phyloP scores from a whole-genome alignment of 2,797 vertebrate genomes.

The Hirundo rustica region DNA sequence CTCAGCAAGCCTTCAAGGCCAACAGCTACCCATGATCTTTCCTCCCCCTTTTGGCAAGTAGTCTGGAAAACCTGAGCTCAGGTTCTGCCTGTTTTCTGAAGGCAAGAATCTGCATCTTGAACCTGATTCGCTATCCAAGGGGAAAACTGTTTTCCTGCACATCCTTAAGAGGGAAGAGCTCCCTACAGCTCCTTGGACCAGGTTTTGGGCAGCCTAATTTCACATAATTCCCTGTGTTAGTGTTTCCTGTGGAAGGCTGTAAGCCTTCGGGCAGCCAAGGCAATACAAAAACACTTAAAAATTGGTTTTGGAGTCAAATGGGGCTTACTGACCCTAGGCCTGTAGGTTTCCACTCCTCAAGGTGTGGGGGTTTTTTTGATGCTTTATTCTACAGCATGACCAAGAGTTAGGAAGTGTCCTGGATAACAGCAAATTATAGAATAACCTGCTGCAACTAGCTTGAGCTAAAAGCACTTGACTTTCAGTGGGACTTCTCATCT shows the following conservation, averaged over 20 bases:
- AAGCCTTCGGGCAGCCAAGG: background rate
- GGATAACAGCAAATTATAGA: background rate
- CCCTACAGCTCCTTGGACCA: background rate
- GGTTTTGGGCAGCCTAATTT: background rate
- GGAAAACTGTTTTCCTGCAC: background rate
- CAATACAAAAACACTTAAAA: background rate
- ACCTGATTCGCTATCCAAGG: background rate
- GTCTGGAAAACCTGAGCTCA: background rate
- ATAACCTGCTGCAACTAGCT: background rate
- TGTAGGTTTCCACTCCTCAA: background rate
- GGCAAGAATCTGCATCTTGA: background rate
- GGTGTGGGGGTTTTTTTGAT: rapidly evolving
- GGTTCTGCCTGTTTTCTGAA: background rate
- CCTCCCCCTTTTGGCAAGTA: background rate
- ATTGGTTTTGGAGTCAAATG: background rate
- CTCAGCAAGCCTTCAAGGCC: background rate
- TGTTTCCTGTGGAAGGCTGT: background rate
- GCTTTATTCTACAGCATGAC: background rate
- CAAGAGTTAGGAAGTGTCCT: background rate
- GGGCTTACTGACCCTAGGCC: background rate
- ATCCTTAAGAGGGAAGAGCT: background rate
- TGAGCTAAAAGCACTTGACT: background rate
- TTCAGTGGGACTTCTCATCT: background rate
- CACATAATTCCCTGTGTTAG: background rate
- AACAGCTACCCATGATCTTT: background rate